Evolutionary conservation across 2,797 vertebrate species (phyloP), one percentile per base, ranked within the genome.

Genomic region (Anabacerthia variegaticeps): DNA sequence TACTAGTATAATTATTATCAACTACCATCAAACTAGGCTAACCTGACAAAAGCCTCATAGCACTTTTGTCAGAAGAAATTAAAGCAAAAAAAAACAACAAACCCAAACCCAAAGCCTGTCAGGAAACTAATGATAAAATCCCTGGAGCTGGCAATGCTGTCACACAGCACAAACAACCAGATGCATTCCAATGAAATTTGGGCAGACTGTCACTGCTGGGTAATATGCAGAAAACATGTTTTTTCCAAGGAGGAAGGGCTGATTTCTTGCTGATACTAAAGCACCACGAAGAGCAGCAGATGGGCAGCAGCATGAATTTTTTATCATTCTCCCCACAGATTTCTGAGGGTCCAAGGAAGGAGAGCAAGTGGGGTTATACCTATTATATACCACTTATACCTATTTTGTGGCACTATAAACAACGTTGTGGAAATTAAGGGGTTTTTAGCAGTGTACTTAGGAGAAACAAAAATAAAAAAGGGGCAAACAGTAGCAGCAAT

Each of bases 1-100:
- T 90, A 51, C 73, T 56, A 34, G 68, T 15, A 46, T 36, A 90
- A 93, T 95, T 92, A 81, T 72, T 68, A 76, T 75, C 93, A 95
- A 55, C 73, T 27, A 58, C 21, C 76, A 62, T 88, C 92, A 89
- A 88, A 90, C 82, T 41, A 86, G 88, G 58, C 88, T 84, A 65
- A 86, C 75, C 79, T 89, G 85, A 86, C 76, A 90, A 95, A 88
- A 95, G 58, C 34, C 61, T 82, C n/a, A 12, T 3, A 76, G 62
- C n/a, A 9, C 22, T 39, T 24, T 68, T 88, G 82, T 81, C 89
- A 95, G 76, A 75, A 91, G n/a, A 59, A 88, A 88, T 56, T 30
- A 9, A 9, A 44, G 55, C 36, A 36, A n/a, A n/a, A 28, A 26
- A 22, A 46, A 46, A 21, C 6, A 46, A 22, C 44, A 46, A 46